Evolutionary conservation across 2,113 vertebrate genomes (phyloP).

Genomic region (Myotis davidii): DNA sequence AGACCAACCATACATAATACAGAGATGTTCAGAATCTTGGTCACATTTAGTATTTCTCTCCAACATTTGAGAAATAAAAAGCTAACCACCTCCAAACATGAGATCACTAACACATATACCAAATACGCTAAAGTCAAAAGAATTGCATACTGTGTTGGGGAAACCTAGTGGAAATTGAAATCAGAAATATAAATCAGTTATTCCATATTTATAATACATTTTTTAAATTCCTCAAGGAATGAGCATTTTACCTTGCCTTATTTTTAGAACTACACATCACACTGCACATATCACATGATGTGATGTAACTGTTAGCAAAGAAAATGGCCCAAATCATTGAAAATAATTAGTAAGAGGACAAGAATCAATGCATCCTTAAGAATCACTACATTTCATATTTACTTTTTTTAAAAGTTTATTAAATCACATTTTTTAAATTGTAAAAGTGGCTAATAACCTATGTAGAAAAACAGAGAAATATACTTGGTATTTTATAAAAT

Average conservation of each 20-base stretch:
- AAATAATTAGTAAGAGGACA: conserved; percentile 78
- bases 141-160: conserved; percentile 4
- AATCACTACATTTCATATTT: conserved; percentile 12
- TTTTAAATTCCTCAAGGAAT: conserved; percentile 62
- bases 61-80: conserved; percentile 56
- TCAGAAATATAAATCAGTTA: conserved; percentile 16
- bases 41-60: not conserved
- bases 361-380: conserved; percentile 45
- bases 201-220: conserved; percentile 68
- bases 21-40: not conserved
- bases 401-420: conserved; percentile 3
- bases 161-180: conserved; percentile 48
- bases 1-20: conserved; percentile 3
- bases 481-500: not conserved
- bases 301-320: conserved; percentile 83
- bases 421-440: not conserved
- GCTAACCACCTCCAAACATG: conserved; percentile 45
- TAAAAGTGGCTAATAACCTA: not conserved
- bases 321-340: conserved; percentile 76
- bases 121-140: conserved; percentile 49
- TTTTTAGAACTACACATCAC: conserved; percentile 85
- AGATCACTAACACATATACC: conserved; percentile 37
- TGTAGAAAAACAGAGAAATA: not conserved
- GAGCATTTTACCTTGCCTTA: conserved; percentile 81
- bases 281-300: conserved; percentile 82